A percentile compares a stretch with the other conserved stretches of the same genome.
Evolutionary conservation across 2,888 invertebrate species (phyloP).

Genomic region (Hydriomena furcata): DNA sequence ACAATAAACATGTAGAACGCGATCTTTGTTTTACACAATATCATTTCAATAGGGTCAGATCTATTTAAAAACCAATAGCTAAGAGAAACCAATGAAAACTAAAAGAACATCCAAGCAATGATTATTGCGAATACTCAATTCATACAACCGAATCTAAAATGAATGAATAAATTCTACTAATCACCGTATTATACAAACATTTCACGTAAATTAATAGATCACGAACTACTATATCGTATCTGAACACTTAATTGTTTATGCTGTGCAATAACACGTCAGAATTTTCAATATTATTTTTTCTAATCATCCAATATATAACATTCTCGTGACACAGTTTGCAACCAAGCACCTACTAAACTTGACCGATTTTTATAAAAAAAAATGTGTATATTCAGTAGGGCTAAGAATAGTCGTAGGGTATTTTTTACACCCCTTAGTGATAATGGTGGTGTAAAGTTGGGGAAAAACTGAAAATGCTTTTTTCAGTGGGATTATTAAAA

Average conservation of each 20-base stretch:
- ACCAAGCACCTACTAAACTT: too few relatives aligned
- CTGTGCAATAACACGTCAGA: slow-evolving; percentile 1
- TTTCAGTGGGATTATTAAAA: too few relatives aligned
- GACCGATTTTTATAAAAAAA: too few relatives aligned
- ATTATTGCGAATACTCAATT: slow-evolving; percentile 6
- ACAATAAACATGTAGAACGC: slow-evolving; percentile 63
- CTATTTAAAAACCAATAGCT: neutral
- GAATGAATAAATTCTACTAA: slow-evolving; percentile 14
- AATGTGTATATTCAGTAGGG: too few relatives aligned
- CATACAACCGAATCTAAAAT: slow-evolving; percentile 4
- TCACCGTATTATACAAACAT: slow-evolving; percentile 6
- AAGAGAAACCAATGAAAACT: too few relatives aligned
- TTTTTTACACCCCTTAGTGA: too few relatives aligned
- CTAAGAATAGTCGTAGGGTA: too few relatives aligned
- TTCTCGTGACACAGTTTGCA: too few relatives aligned
- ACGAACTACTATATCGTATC: slow-evolving; percentile 2
- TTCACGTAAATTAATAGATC: slow-evolving; percentile 12
- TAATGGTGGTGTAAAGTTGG: too few relatives aligned
- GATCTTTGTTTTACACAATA: slow-evolving; percentile 65
- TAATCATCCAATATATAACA: too few relatives aligned
- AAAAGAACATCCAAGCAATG: neutral
- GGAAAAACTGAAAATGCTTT: too few relatives aligned
- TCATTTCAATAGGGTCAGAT: neutral
- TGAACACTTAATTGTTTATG: slow-evolving; percentile 13
- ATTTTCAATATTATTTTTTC: neutral